Conservation (phyloP, 2,888 invertebrate species). For the Lepidonotus clava region DNA sequence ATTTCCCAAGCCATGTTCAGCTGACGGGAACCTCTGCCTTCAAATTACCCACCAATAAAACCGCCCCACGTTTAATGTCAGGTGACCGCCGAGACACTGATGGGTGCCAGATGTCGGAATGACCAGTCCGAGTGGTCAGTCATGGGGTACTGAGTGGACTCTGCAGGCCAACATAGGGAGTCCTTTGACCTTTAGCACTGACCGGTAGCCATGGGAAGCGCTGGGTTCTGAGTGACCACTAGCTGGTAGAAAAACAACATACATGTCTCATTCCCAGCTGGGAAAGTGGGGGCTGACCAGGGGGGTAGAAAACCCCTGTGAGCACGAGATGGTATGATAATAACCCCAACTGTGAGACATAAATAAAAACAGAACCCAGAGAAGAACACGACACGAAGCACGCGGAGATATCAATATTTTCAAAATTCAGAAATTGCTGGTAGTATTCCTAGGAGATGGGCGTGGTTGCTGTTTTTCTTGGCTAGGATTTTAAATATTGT, state of each 20-base stretch:
- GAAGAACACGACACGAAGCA: background rate
- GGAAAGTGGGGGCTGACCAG: slow-evolving; percentile 3
- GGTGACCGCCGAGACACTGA: background rate
- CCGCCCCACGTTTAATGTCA: slow-evolving; percentile 3
- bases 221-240: slow-evolving; percentile 46
- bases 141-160: background rate
- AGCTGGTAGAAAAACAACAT: slow-evolving; percentile 33
- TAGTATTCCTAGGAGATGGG: background rate
- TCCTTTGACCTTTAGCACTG: slow-evolving; percentile 22
- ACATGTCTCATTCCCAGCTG: no score
- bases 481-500: no score
- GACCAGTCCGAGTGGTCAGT: slow-evolving; percentile 2
- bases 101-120: slow-evolving; percentile 37
- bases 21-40: background rate
- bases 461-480: background rate
- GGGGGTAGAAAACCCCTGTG: background rate
- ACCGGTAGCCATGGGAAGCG: background rate
- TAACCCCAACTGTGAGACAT: background rate
- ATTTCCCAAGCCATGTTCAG: background rate
- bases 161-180: background rate
- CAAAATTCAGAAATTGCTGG: background rate
- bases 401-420: background rate
- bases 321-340: background rate
- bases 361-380: background rate
- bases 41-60: slow-evolving; percentile 47